Evolutionary conservation across 2,888 invertebrate genomes (phyloP), one percentile per base, ranked within the genome.

Genomic region (Chloroclysta siterata): DNA sequence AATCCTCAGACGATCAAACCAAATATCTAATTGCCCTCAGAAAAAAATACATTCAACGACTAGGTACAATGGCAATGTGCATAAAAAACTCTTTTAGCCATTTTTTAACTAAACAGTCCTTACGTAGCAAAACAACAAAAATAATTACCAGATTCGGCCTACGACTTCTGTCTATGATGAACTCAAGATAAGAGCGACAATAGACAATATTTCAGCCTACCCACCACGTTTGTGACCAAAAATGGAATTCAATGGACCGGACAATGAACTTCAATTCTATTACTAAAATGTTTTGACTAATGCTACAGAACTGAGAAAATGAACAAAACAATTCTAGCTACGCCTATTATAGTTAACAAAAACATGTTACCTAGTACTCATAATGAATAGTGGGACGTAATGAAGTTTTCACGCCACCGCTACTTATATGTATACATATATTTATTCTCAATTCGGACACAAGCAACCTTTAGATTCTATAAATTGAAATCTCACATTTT

Each of bases 131-230:
- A 11, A 11, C 36, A 39, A 11, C 36, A 39, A 39, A 11, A 39
- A 39, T 39, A 39, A 39, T 11, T 11, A 39, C 36, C 11, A 11
- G 11, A 8, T 39, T 39, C 36, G 10, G 46, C 17, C 44, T 14
- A 44, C 15, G 46, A 10, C 60, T 55, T 46, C 54, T 55, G 47
- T 51, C 15, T 15, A n/a, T 52, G 72, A 69, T 70, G 67, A 42
- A 71, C 67, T 52, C 15, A 17, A 58, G 77, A 74, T 76, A 74
- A 74, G 11, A 51, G 48, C 65, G 47, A 78, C 78, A 81, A 81
- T 78, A 42, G 72, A 42, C 42, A 56, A 63, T 66, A 63, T 68
- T 72, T 66, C 60, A 65, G 61, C 33, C 60, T 53, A 56, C 55
- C 56, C 53, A 63, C 57, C 63, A 54, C 50, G 50, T 51, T 60